These are phyloP conservation scores for Malthinus flaveolus DNA, from an alignment of 2,888 invertebrate genomes.

Conservation along the genomic window DNA sequence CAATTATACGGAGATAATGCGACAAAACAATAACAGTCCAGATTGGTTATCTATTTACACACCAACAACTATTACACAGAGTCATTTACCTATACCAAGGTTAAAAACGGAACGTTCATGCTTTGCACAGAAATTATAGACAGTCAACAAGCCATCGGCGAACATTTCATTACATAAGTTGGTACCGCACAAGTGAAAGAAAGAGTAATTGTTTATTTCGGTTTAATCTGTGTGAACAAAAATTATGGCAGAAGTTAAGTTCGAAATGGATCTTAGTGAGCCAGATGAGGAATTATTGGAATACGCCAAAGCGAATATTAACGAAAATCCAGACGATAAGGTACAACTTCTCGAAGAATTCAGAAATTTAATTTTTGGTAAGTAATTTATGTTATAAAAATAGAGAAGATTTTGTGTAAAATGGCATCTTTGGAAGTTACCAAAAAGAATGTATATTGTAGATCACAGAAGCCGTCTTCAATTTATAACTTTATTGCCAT, in stretches of 20 bases:
- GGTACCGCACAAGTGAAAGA: slow-evolving; percentile 2
- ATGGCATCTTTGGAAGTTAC: too few species aligned
- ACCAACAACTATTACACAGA: not conserved
- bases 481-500: not conserved
- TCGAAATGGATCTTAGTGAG: slow-evolving; percentile 66
- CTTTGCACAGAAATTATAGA: slow-evolving; percentile 7
- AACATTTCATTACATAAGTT: slow-evolving; percentile 14
- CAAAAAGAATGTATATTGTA: too few species aligned
- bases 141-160: slow-evolving; percentile 17
- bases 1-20: not conserved
- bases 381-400: slow-evolving; percentile 30
- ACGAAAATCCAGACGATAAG: slow-evolving; percentile 72
- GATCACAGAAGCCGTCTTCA: not conserved
- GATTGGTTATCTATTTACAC: slow-evolving; percentile 1
- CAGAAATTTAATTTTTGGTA: slow-evolving; percentile 74
- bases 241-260: slow-evolving; percentile 45
- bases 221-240: not conserved
- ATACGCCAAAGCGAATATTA: slow-evolving; percentile 67
- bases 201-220: not conserved
- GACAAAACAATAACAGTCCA: not conserved
- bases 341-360: slow-evolving; percentile 70
- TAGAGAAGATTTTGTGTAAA: not conserved
- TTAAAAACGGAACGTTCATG: slow-evolving; percentile 22
- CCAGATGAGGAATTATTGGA: slow-evolving; percentile 68
- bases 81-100: slow-evolving; percentile 26